Percentiles rank a stretch among this genome's conserved stretches.
phyloP scores from a whole-genome alignment of 2,888 invertebrate genomes.

The Selenia dentaria region DNA sequence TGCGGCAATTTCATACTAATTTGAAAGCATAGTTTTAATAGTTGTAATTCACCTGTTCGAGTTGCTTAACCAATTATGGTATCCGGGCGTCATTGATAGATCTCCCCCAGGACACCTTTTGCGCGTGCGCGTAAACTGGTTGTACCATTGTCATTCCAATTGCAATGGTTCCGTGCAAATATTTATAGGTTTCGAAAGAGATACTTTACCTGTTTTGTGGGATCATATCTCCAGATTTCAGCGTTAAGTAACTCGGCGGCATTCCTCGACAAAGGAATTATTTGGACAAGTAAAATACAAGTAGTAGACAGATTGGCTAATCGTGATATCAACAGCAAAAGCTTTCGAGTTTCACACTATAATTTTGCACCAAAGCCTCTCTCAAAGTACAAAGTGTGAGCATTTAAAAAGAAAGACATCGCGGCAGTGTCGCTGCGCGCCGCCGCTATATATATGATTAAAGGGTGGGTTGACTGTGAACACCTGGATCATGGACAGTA shows the following conservation, averaged over 20 bases:
- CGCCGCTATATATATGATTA: too few species aligned
- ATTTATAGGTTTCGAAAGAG: slow-evolving; percentile 32
- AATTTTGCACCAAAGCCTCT: background rate
- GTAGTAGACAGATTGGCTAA: slow-evolving; percentile 16
- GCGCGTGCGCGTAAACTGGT: slow-evolving; percentile 52
- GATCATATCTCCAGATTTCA: slow-evolving; percentile 34
- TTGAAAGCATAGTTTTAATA: slow-evolving; percentile 51
- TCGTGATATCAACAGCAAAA: slow-evolving; percentile 7
- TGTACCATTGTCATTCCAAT: slow-evolving; percentile 22
- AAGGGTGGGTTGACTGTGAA: background rate
- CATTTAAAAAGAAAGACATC: background rate
- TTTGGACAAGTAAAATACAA: slow-evolving; percentile 27
- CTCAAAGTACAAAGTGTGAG: background rate
- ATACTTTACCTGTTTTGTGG: slow-evolving; percentile 32
- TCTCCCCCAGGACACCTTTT: slow-evolving; percentile 60
- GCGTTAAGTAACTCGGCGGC: slow-evolving; percentile 32
- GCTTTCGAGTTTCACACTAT: slow-evolving; percentile 3
- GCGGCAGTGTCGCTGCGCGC: background rate
- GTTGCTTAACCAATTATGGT: slow-evolving; percentile 62
- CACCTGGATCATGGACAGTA: slow-evolving; percentile 4
- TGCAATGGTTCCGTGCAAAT: slow-evolving; percentile 31
- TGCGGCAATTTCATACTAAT: slow-evolving; percentile 34
- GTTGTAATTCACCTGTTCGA: slow-evolving; percentile 66
- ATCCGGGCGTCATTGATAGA: slow-evolving; percentile 63
- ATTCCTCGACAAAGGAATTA: slow-evolving; percentile 29